Conservation (phyloP, 92 coral and sea anemone genomes). For the Blastomussa wellsi region DNA sequence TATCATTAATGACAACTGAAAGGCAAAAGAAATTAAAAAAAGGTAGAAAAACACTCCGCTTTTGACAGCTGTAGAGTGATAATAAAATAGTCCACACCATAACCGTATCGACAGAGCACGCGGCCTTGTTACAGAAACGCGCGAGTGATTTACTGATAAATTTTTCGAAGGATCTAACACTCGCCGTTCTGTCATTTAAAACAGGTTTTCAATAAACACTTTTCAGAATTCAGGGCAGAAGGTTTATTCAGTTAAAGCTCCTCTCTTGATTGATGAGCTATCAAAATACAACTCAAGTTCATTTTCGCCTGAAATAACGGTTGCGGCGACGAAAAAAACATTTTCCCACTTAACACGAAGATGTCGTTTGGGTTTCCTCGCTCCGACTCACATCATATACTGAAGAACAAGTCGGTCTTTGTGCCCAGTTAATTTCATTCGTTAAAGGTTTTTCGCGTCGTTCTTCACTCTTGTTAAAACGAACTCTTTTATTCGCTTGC, state of each 20-base stretch:
- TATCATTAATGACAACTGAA: background rate
- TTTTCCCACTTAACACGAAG: background rate
- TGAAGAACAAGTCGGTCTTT: conserved; percentile 7
- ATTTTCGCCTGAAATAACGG: background rate
- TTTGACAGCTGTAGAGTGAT: background rate
- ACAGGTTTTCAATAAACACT: background rate
- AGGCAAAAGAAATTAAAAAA: background rate
- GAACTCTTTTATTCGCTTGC: conserved; percentile 40
- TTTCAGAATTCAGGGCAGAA: background rate
- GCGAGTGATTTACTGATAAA: background rate
- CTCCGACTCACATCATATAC: conserved; percentile 26
- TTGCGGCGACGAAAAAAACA: background rate
- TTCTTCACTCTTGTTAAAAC: conserved; percentile 38
- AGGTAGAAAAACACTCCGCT: background rate
- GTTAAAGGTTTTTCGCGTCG: background rate
- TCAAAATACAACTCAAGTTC: background rate
- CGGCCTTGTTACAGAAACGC: background rate
- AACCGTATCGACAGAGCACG: background rate
- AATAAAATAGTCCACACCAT: background rate
- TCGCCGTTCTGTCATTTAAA: background rate
- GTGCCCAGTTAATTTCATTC: conserved; percentile 35
- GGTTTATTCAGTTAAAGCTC: background rate
- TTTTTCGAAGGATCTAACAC: background rate
- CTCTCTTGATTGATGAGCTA: background rate
- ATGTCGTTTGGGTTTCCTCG: conserved; percentile 41